phyloP scores from a whole-genome alignment of 1,140 invertebrate genomes.

The Lepidotrigona ventralis region DNA sequence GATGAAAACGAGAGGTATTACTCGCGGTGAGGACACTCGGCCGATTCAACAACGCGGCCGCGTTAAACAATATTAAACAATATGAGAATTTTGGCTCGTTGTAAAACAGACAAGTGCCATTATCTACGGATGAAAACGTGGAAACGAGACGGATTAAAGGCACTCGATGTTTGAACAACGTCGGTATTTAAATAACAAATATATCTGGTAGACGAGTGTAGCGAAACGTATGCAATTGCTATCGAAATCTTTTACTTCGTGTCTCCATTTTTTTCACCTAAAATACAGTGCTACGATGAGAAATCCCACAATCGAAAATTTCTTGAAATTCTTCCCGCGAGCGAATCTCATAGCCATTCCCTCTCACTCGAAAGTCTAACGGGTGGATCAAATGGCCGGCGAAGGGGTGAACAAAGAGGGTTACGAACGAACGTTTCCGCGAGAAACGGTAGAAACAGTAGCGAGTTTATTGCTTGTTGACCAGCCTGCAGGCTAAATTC shows the following conservation, averaged over 20 bases:
- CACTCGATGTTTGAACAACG: neutral
- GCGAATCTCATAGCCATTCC: neutral
- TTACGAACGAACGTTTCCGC: neutral
- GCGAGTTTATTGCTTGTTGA: neutral
- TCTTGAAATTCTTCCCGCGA: conserved; percentile 29
- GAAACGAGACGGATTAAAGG: neutral
- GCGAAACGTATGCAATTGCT: neutral
- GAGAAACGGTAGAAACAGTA: neutral
- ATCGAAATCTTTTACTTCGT: neutral
- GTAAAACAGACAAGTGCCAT: no score
- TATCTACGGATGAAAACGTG: no score
- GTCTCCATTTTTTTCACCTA: neutral
- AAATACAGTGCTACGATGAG: neutral
- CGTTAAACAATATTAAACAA: neutral
- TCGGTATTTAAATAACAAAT: no score
- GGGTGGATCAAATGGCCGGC: conserved; percentile 7
- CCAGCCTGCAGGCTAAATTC: neutral
- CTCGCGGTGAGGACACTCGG: no score
- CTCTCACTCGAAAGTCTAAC: neutral
- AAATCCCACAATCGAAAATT: neutral
- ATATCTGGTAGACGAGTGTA: neutral
- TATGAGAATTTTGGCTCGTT: neutral
- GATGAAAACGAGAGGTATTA: no score
- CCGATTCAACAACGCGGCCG: neutral
- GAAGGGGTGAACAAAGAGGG: neutral